Evolutionary conservation across 2,797 vertebrate species (phyloP).

Genomic region (Lateolabrax maculatus): DNA sequence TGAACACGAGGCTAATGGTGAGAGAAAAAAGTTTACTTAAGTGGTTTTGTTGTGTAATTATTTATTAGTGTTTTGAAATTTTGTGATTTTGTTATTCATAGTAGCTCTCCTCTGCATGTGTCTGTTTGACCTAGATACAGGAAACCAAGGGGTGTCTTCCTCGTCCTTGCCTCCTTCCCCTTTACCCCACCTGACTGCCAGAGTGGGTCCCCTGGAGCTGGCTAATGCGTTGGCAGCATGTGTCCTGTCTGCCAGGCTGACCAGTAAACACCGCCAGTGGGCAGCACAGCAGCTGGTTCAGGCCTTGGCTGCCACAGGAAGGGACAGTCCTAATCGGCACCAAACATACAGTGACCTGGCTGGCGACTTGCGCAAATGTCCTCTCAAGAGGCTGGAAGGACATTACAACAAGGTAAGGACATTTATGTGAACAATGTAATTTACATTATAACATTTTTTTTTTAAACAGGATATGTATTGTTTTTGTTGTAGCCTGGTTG

Average conservation of each 20-base stretch:
- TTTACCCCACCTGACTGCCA: slow-evolving; percentile 70
- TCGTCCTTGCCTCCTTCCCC: slow-evolving; percentile 73
- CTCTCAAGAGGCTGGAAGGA: slow-evolving; percentile 86
- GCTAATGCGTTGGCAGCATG: slow-evolving; percentile 88
- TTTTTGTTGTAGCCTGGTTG: not conserved
- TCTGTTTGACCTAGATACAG: slow-evolving; percentile 69
- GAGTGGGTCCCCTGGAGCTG: slow-evolving; percentile 86
- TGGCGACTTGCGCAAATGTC: slow-evolving; percentile 87
- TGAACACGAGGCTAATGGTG: slow-evolving; percentile 82
- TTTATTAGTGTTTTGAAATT: slow-evolving; percentile 1
- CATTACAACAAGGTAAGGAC: slow-evolving; percentile 85
- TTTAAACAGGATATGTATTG: too few species aligned
- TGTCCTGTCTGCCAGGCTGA: slow-evolving; percentile 85
- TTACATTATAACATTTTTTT: not conserved
- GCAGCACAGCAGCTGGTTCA: slow-evolving; percentile 87
- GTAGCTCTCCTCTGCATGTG: slow-evolving; percentile 1
- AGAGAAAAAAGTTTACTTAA: slow-evolving; percentile 19
- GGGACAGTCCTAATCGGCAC: slow-evolving; percentile 78
- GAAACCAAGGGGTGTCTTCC: slow-evolving; percentile 66
- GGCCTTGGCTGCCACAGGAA: slow-evolving; percentile 82
- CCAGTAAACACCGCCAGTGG: slow-evolving; percentile 86
- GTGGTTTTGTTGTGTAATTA: not conserved
- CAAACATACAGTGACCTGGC: slow-evolving; percentile 88
- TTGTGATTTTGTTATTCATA: slow-evolving; percentile 3
- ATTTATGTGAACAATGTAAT: too few species aligned